phyloP scores from a whole-genome alignment of 2,888 invertebrate genomes.

The Melanostoma scalare region DNA sequence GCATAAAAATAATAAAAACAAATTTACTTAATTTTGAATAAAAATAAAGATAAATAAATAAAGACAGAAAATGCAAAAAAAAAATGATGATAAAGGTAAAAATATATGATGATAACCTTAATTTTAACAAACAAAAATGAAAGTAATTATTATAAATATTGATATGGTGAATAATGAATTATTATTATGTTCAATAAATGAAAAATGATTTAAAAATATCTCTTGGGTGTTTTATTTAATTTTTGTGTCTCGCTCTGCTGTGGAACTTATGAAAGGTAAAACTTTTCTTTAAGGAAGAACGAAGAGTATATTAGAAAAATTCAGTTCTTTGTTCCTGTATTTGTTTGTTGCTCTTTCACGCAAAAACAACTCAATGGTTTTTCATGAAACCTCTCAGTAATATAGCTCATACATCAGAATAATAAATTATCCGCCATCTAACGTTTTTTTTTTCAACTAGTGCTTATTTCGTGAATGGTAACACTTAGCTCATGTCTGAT shows the following conservation, averaged over 20 bases:
- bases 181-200: constrained; percentile 81
- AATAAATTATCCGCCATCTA: too few species aligned
- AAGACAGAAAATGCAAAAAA: constrained; percentile 13
- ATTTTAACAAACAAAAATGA: constrained; percentile 63
- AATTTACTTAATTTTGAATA: constrained; percentile 41
- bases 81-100: constrained; percentile 37
- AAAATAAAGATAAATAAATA: constrained; percentile 18
- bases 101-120: constrained; percentile 58
- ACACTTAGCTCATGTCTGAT: too few species aligned
- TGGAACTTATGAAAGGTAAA: too few species aligned
- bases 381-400: too few species aligned
- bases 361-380: too few species aligned
- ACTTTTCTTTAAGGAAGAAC: too few species aligned
- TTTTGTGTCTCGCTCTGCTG: not conserved
- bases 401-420: too few species aligned
- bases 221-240: not conserved
- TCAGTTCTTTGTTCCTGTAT: too few species aligned
- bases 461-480: too few species aligned
- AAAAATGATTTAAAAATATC: constrained; percentile 75
- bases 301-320: too few species aligned
- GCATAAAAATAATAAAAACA: constrained; percentile 48
- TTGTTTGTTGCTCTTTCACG: too few species aligned
- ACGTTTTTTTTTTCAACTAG: too few species aligned
- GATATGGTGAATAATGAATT: constrained; percentile 73
- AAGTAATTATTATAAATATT: constrained; percentile 72